phyloP scores from a whole-genome alignment of 2,888 invertebrate genomes.

The Laspeyria flexula region DNA sequence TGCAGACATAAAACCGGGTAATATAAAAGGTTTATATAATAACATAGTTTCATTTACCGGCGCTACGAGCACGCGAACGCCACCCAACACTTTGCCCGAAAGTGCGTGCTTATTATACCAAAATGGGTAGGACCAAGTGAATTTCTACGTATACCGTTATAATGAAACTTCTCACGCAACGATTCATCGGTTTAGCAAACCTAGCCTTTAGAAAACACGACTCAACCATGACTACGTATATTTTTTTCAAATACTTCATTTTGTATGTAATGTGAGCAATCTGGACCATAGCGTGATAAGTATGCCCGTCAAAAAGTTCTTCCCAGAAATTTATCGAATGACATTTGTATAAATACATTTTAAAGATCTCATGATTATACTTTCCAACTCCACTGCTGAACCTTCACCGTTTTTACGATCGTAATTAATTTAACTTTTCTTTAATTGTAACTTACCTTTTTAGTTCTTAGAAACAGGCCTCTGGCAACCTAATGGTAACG shows the following conservation, averaged over 20 bases:
- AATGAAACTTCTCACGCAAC: conserved; percentile 73
- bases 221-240: conserved; percentile 9
- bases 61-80: conserved; percentile 53
- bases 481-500: conserved; percentile 32
- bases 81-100: conserved; percentile 50
- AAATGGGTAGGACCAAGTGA: conserved; percentile 65
- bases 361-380: neutral
- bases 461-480: conserved; percentile 20
- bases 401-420: conserved; percentile 13
- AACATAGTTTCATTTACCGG: conserved; percentile 53
- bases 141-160: conserved; percentile 68
- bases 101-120: conserved; percentile 65
- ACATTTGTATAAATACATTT: neutral
- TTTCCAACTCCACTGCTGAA: neutral
- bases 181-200: conserved; percentile 34
- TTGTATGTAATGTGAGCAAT: conserved; percentile 16
- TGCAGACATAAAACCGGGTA: conserved; percentile 32
- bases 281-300: conserved; percentile 7
- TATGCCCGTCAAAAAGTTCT: neutral
- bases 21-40: conserved; percentile 50
- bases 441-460: conserved; percentile 15
- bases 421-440: conserved; percentile 34
- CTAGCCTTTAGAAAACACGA: conserved; percentile 25
- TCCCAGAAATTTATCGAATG: neutral
- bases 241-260: conserved; percentile 41